Evolutionary conservation across 1,140 invertebrate species (phyloP), one percentile per base, ranked within the genome.

Genomic region (Linepithema humile): DNA sequence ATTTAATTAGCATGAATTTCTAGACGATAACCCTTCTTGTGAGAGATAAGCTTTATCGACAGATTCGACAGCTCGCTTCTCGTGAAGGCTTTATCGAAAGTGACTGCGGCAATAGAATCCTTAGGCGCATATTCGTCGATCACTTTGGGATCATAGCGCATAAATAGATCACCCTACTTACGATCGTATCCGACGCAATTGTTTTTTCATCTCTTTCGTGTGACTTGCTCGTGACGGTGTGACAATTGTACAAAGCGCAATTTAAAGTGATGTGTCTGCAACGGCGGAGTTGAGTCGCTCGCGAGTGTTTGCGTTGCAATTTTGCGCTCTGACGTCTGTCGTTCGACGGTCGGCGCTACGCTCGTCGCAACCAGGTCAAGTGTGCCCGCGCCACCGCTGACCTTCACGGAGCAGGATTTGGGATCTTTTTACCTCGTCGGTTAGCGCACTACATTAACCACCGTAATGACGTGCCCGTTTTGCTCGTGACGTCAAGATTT

Each of bases 351-450:
- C 65, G 82, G 70, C 72, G 83, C 65, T 84, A 72, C 82, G 40
- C 69, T 35, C 64, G 15, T 69, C 55, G 48, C 48, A 88, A 88
- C 50, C 87, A 50, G 86, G 86, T 88, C 86, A 88, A 88, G 87
- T 73, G 86, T 85, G 43, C 86, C 59, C 70, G 83, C 72, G 26
- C 53, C 85, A 20, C 60, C 84, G 73, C 32, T 87, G 86, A 88
- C 86, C 86, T 88, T 88, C 86, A 78, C 65, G 43, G 38, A 26
- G 65, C 82, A 62, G 72, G 65, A 86, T 77, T 69, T 65, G 38
- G 65, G 53, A 88, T 84, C 65, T 62, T 86, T 87, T 84, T 83
- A 45, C 23, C 77, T 7, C 35, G 60, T 7, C 59, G 40, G 17
- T 82, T 62, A 75, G 57, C 35, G 69, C 45, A n/a, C 50, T 59